These are phyloP conservation scores for Drosophila oshimai DNA, from an alignment of 1,140 invertebrate species.

Conservation along the genomic window DNA sequence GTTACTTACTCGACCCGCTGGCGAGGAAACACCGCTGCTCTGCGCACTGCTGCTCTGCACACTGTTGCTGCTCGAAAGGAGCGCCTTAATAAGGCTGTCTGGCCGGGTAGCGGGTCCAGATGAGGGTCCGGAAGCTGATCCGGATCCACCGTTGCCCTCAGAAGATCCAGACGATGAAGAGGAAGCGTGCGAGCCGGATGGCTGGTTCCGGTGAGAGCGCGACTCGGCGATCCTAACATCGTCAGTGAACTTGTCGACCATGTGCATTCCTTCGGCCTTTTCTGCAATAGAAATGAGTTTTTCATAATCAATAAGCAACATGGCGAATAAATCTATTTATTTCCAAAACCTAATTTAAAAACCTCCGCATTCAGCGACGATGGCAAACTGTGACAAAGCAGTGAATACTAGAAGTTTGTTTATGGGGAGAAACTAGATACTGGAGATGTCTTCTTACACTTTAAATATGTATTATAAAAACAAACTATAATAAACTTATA, in stretches of 20 bases:
- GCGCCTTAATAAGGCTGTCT: constrained; percentile 58
- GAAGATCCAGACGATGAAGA: background rate
- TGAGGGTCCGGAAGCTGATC: too few species aligned
- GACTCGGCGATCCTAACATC: constrained; percentile 38
- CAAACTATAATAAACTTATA: too few species aligned
- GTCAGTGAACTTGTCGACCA: constrained; percentile 51
- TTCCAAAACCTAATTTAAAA: background rate
- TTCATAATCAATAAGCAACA: too few species aligned
- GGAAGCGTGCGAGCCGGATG: background rate
- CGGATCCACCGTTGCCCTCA: background rate
- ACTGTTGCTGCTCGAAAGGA: constrained; percentile 40
- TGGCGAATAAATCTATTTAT: too few species aligned
- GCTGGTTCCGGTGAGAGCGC: background rate
- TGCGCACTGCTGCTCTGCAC: constrained; percentile 7
- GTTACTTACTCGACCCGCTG: background rate
- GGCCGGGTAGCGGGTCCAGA: constrained; percentile 7
- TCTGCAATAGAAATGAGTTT: too few species aligned
- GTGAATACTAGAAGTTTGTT: too few species aligned
- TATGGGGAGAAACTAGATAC: too few species aligned
- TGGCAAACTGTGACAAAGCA: too few species aligned
- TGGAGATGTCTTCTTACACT: too few species aligned
- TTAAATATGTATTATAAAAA: too few species aligned
- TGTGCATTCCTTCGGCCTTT: constrained; percentile 33
- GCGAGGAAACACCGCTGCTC: background rate
- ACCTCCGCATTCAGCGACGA: too few species aligned